Evolutionary conservation across 2,888 invertebrate genomes (phyloP).

Genomic region (Orchestes rusci): DNA sequence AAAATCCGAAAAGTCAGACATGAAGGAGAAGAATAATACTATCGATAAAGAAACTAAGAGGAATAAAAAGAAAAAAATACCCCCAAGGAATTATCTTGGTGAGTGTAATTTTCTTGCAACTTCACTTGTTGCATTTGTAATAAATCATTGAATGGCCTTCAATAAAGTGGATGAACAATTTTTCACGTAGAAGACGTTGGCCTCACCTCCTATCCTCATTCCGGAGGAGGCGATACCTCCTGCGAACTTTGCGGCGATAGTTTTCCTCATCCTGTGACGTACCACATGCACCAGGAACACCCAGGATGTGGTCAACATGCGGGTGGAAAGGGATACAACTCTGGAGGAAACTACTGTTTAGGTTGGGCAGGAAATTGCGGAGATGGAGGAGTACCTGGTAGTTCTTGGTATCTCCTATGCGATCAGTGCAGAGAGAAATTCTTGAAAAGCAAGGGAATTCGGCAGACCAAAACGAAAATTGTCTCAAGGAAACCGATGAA

Average conservation of each 20-base stretch:
- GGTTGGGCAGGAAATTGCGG: slow-evolving; percentile 88
- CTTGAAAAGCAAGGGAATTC: slow-evolving; percentile 38
- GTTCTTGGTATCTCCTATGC: slow-evolving; percentile 90
- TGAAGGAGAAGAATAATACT: slow-evolving; percentile 41
- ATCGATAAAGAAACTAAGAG: slow-evolving; percentile 47
- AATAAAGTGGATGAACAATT: background rate
- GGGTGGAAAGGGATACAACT: slow-evolving; percentile 86
- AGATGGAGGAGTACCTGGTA: slow-evolving; percentile 69
- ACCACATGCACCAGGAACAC: slow-evolving; percentile 86
- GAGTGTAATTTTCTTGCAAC: slow-evolving; percentile 2
- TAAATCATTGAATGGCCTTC: background rate
- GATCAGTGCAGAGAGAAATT: slow-evolving; percentile 81
- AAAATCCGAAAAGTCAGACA: slow-evolving; percentile 36
- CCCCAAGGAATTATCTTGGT: slow-evolving; percentile 40
- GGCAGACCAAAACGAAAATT: slow-evolving; percentile 38
- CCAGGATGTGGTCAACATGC: slow-evolving; percentile 86
- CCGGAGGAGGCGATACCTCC: slow-evolving; percentile 36
- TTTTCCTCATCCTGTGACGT: slow-evolving; percentile 74
- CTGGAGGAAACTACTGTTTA: slow-evolving; percentile 77
- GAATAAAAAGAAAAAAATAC: slow-evolving; percentile 53
- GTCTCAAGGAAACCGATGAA: slow-evolving; percentile 31
- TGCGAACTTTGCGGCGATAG: slow-evolving; percentile 85
- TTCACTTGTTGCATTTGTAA: background rate
- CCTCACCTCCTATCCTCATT: slow-evolving; percentile 35
- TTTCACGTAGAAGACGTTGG: slow-evolving; percentile 36